Evolutionary conservation across 1,140 invertebrate genomes (phyloP), one percentile per base, ranked within the genome.

Genomic region (Neuroterus valhalla): DNA sequence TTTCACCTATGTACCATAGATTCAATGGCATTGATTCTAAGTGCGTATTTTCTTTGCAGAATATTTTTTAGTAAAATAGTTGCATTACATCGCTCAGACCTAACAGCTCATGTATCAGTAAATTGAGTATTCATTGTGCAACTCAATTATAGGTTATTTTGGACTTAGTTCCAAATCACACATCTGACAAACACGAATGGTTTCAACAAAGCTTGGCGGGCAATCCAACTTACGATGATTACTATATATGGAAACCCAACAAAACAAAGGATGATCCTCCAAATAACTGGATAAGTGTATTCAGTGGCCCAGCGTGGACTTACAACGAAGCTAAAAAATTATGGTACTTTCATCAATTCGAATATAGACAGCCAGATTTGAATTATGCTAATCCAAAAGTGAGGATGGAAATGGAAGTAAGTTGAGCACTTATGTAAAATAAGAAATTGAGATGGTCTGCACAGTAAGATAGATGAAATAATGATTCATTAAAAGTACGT

Each of bases 151-250:
- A 88, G 84, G 77, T 89, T 3, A 81, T 89, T 17, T 86, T 89
- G 44, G 88, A 88, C 77, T 81, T 88, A 15, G 87, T 89, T 10
- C 93, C 96, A 2, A 96, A 97, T 84, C 95, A 96, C 75, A 92
- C 95, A 0, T 96, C 95, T 72, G 90, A 93, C 67, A 80, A 93
- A 67, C 94, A 94, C 78, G 89, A 92, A 42, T 96, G 96, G 95
- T 97, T 97, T 82, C 87, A 52, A 89, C 92, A 74, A 95, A 94
- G 19, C 77, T 91, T 1, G 83, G 91, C 11, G 86, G 84, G 45
- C n/a, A 87, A 91, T 48, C 82, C 85, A 10, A 89, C 89, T 0
- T 96, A 94, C 69, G 88, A 89, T 26, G 92, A 96, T 82, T 96
- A 92, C 84, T 95, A 96, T 78, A 85, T 96, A 21, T 97, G 96